Conservation (phyloP, 2,888 invertebrate species). For the Metacarcinus magister region DNA sequence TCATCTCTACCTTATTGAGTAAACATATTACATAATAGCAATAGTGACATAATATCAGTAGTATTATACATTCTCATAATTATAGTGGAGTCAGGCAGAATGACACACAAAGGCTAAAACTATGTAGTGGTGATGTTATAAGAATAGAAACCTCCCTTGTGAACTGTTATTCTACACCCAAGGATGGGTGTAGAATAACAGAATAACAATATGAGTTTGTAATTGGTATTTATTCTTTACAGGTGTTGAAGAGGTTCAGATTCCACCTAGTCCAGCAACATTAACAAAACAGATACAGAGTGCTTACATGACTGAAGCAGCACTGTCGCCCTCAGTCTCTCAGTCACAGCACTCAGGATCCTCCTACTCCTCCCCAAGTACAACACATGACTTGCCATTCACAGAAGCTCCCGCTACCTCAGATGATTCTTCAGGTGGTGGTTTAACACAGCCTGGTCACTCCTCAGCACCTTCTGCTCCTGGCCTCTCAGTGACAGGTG, state of each 20-base stretch:
- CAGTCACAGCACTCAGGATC: slow-evolving; percentile 81
- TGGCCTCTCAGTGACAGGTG: slow-evolving; percentile 76
- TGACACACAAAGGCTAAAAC: background rate
- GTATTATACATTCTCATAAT: too few species aligned
- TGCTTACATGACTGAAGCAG: slow-evolving; percentile 82
- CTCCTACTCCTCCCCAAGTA: slow-evolving; percentile 79
- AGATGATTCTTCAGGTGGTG: slow-evolving; percentile 66
- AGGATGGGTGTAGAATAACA: too few species aligned
- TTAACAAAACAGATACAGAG: slow-evolving; percentile 82
- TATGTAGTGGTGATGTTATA: background rate
- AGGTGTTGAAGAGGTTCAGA: slow-evolving; percentile 82
- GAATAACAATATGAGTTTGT: background rate
- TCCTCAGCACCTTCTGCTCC: slow-evolving; percentile 72
- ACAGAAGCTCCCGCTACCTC: slow-evolving; percentile 69
- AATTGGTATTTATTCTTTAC: slow-evolving; percentile 50
- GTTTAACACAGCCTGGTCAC: slow-evolving; percentile 68
- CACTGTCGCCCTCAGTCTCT: slow-evolving; percentile 81
- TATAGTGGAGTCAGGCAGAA: too few species aligned
- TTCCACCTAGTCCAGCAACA: slow-evolving; percentile 82
- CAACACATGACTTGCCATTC: slow-evolving; percentile 77
- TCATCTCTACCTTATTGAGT: too few species aligned
- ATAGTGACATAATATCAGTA: too few species aligned
- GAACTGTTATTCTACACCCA: too few species aligned
- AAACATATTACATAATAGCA: too few species aligned
- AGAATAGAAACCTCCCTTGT: background rate